A percentile compares a stretch with the other conserved stretches of the same genome.
Conservation (phyloP, 2,888 invertebrate species). For the Campaea margaritaria region DNA sequence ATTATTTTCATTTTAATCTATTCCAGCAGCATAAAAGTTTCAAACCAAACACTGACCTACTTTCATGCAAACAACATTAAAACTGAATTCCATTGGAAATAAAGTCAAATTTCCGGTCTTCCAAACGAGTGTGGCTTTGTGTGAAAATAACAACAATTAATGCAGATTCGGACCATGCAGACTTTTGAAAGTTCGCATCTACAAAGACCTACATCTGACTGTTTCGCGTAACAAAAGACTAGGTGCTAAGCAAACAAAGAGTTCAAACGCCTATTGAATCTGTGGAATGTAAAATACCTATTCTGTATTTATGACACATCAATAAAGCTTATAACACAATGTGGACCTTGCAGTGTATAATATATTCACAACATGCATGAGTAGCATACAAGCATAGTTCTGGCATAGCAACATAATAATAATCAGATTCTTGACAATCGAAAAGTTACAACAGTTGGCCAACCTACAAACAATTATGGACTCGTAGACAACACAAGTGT, state of each 20-base stretch:
- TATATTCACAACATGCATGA: slow-evolving; percentile 1
- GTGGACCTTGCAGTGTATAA: neutral
- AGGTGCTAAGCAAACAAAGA: slow-evolving; percentile 22
- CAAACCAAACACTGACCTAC: slow-evolving; percentile 15
- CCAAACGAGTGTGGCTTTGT: slow-evolving; percentile 1
- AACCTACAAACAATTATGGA: no score
- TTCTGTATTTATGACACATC: slow-evolving; percentile 22
- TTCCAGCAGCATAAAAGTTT: neutral
- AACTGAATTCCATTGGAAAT: slow-evolving; percentile 23
- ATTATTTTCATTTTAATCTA: no score
- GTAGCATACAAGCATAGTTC: neutral
- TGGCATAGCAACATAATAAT: slow-evolving; percentile 9
- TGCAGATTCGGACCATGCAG: slow-evolving; percentile 25
- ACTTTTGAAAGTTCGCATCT: slow-evolving; percentile 17
- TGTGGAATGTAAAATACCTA: slow-evolving; percentile 20
- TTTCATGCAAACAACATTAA: slow-evolving; percentile 13
- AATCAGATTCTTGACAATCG: neutral
- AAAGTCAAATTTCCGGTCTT: slow-evolving; percentile 14
- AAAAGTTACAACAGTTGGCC: no score
- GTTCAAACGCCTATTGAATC: slow-evolving; percentile 1
- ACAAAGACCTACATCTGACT: slow-evolving; percentile 12
- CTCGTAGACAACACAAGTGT: no score
- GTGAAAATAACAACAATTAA: slow-evolving; percentile 29
- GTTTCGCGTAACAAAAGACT: slow-evolving; percentile 18
- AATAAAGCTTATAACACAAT: no score